Percentiles rank a stretch among this genome's conserved stretches.
phyloP scores from a whole-genome alignment of 2,113 vertebrate genomes.

The Gambusia holbrooki region DNA sequence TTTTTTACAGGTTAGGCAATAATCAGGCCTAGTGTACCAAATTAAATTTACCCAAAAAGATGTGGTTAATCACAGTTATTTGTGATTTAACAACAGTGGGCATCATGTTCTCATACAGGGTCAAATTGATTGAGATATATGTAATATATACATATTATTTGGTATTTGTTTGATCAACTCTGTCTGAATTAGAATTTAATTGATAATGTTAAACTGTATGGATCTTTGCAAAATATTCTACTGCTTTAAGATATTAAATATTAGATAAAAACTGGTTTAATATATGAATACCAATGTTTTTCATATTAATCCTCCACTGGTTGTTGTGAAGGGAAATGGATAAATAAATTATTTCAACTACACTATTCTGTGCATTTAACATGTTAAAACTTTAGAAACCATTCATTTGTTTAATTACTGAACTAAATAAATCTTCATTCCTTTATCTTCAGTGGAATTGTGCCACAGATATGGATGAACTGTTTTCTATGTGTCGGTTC shows the following conservation, averaged over 20 bases:
- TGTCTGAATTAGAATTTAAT: neutral
- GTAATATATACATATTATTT: neutral
- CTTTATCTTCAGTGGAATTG: constrained; percentile 4
- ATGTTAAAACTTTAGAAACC: constrained; percentile 18
- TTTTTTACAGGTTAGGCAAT: no score
- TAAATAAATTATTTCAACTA: constrained; percentile 8
- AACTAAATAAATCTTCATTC: constrained; percentile 13
- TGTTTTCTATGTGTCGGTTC: constrained; percentile 12
- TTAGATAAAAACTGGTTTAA: constrained; percentile 28
- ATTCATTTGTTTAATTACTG: constrained; percentile 1
- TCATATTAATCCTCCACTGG: constrained; percentile 14
- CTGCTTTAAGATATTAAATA: constrained; percentile 39
- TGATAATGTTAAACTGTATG: neutral
- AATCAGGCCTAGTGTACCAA: no score
- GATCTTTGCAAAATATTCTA: neutral
- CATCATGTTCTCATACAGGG: no score
- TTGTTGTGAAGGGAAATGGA: constrained; percentile 1
- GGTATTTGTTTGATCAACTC: neutral
- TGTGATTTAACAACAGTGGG: no score
- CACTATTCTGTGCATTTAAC: constrained; percentile 6
- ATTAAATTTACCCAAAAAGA: no score
- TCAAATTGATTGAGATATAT: neutral
- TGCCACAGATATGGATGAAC: constrained; percentile 14
- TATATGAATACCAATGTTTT: constrained; percentile 18
- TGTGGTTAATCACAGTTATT: no score